Conservation (phyloP, 2,113 vertebrate species). For the Lepus timidus region DNA sequence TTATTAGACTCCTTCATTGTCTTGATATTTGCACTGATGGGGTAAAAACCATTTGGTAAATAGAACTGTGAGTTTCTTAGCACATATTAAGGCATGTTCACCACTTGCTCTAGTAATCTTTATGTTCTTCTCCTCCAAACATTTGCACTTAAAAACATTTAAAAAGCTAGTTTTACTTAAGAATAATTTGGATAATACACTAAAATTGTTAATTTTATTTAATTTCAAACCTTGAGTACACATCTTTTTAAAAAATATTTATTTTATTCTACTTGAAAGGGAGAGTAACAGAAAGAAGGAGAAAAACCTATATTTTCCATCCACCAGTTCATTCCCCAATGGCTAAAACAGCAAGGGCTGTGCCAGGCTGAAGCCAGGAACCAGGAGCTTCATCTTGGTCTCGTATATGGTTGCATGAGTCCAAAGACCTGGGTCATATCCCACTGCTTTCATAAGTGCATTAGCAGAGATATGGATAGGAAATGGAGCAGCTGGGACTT, state of each 20-base stretch:
- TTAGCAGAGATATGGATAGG: too few relatives aligned
- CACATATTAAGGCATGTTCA: background rate
- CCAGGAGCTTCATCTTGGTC: too few relatives aligned
- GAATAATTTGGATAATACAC: background rate
- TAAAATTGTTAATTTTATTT: constrained; percentile 17
- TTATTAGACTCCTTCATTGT: background rate
- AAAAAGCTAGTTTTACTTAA: background rate
- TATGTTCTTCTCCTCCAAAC: background rate
- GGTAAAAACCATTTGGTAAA: background rate
- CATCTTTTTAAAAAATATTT: background rate
- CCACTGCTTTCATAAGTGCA: too few relatives aligned
- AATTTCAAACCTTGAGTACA: background rate
- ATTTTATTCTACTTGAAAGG: too few relatives aligned
- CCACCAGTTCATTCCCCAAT: too few relatives aligned
- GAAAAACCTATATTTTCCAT: too few relatives aligned
- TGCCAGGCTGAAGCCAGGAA: too few relatives aligned
- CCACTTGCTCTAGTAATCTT: background rate
- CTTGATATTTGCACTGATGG: background rate
- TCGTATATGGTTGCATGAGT: too few relatives aligned
- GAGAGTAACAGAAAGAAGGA: too few relatives aligned
- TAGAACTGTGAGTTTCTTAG: background rate
- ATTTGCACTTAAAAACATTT: background rate
- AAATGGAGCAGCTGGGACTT: too few relatives aligned
- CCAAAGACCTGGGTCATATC: too few relatives aligned
- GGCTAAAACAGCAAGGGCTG: too few relatives aligned